Base-by-base conservation (phyloP, 2,888 invertebrate genomes). In the Caenorhabditis afra region DNA sequence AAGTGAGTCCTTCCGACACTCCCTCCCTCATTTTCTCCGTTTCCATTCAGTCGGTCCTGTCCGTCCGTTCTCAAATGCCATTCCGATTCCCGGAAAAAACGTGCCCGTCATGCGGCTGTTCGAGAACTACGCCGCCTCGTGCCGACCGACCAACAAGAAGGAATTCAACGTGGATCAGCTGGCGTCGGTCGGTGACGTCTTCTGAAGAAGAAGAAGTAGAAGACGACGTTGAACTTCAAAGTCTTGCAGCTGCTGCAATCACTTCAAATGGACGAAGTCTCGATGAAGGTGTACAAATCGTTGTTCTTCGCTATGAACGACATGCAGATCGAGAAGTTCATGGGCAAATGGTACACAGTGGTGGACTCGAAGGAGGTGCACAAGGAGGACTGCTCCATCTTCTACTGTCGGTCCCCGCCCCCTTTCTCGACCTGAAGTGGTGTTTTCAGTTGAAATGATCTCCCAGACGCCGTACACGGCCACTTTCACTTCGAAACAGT, bases 281-380 rank as follows among this genome's bases (percentile, higher is more conserved):
- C 88, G 3, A 81, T 84, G 41, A 87, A 88, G 57, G 73, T 87
- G 11, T 88, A 88, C 76, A 79, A 83, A 44, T 81, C 85, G 12
- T 64, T 90, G 12, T 90, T 87, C 66, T 87, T 85, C 49, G 79
- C 84, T 8, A 85, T 90, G 66, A 89, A 84, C 10, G 90, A 89
- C 50, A 79, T 90, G 23, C 85, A 90, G 16, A 73, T 87, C 29
- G 83, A 86, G 7, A 79, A 75, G 22, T 66, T 89, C 58, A 85
- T 86, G 84, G 90, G 90, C 5, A 84, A 82, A 49, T 90, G 90
- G 90, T 88, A 84, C 65, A 85, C 86, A 50, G 89, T 86, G 57
- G 87, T 90, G 16, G 88, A 88, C 55, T 87, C 89, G 12, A 87
- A 86, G 8, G 79, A 81, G 23, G 79, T 90, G 8, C 90, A 90